Evolutionary conservation across 2,888 invertebrate species (phyloP), one percentile per base, ranked within the genome.

Genomic region (Cantharis nigra): DNA sequence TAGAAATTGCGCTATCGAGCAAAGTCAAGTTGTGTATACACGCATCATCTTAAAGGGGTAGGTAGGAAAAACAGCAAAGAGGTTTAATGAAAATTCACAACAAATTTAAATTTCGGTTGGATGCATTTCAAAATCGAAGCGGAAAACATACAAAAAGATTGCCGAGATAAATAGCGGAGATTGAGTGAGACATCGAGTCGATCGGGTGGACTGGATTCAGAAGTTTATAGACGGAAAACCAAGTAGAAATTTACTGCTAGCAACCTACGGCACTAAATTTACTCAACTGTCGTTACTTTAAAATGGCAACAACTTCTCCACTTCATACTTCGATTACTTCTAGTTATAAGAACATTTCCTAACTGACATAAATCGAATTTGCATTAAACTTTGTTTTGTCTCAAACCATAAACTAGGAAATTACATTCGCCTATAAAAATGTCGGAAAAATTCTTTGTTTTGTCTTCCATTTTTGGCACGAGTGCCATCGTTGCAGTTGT

Each of bases 121-220:
- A 70, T 67, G 70, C 63, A 75, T 72, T n/a, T n/a, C 49, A 79
- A 79, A 76, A 79, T 71, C 26, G 70, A 65, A 75, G 74, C 72
- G 79, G 76, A 79, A 78, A 71, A 77, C 70, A 71, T 75, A 78
- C 81, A 82, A 82, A 81, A 81, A 81, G 80, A 82, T 80, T 76
- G 79, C 75, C 77, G 80, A 83, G 82, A 83, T 83, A 84, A 82
- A 83, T 83, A 84, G 82, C 83, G 78, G 81, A 81, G 83, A 83
- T 84, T 83, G 83, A 84, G 81, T 79, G 79, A 80, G 80, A 82
- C 80, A 81, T 82, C 83, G 78, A 79, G 74, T 77, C 74, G 79
- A 80, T 79, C 78, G 78, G 77, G 81, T 82, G 82, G 80, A 81
- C 81, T 80, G 80, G 76, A 81, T 78, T 72, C 74, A 71, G 74